A percentile compares a stretch with the other conserved stretches of the same genome.
These are phyloP conservation scores for Lacerta viridis DNA, from an alignment of 2,797 vertebrate species.

Conservation along the genomic window DNA sequence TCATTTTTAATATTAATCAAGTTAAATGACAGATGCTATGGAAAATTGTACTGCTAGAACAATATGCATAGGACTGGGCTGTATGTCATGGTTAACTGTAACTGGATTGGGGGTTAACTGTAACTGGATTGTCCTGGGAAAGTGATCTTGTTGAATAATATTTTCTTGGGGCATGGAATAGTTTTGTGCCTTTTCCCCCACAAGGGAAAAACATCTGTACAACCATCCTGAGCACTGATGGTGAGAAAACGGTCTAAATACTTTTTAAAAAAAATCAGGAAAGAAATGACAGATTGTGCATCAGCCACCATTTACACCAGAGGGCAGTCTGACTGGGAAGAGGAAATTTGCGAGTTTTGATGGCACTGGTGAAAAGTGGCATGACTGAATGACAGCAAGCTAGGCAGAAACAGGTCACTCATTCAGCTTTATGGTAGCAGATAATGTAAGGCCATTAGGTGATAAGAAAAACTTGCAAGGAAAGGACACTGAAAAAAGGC, in stretches of 20 bases:
- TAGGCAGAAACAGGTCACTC: not conserved
- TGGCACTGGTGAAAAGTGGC: slow-evolving; percentile 5
- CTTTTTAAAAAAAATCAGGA: not conserved
- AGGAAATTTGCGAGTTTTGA: not conserved
- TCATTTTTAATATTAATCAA: not conserved
- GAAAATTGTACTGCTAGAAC: not conserved
- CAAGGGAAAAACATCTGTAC: no score
- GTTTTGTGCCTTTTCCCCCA: not conserved
- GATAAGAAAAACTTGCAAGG: slow-evolving; percentile 1
- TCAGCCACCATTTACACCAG: not conserved
- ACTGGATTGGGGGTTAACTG: not conserved
- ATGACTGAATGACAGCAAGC: slow-evolving; percentile 2
- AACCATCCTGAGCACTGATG: not conserved
- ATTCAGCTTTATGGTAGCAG: not conserved
- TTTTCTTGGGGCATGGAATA: not conserved
- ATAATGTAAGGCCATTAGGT: slow-evolving; percentile 19
- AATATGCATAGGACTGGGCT: not conserved
- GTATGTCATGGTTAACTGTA: not conserved
- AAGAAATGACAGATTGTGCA: not conserved
- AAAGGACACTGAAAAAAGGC: not conserved
- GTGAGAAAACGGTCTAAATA: not conserved
- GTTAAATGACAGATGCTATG: not conserved
- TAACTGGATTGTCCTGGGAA: not conserved
- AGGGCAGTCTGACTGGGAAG: not conserved
- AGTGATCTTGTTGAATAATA: no score